A percentile compares a stretch with the other conserved stretches of the same genome.
phyloP scores from a whole-genome alignment of 2,797 vertebrate genomes.

The Manis pentadactyla region DNA sequence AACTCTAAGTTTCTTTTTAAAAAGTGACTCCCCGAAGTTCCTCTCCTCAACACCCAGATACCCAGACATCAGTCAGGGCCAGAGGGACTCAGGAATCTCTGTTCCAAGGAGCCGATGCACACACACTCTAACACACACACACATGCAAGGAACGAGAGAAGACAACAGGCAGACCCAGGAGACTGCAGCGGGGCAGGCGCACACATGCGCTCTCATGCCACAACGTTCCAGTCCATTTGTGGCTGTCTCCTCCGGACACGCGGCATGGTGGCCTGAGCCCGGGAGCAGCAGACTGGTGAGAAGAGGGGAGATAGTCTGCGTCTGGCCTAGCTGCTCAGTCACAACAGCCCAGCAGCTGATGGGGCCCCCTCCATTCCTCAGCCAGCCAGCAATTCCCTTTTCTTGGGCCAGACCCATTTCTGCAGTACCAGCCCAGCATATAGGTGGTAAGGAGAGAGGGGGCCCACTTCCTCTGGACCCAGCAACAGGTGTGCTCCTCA shows the following conservation, averaged over 20 bases:
- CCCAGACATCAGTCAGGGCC: constrained; percentile 73
- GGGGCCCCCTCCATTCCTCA: neutral
- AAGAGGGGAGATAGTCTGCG: neutral
- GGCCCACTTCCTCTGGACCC: neutral
- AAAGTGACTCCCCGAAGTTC: constrained; percentile 66
- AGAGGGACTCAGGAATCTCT: constrained; percentile 79
- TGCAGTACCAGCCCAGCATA: neutral
- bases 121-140: neutral
- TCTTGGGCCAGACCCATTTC: neutral
- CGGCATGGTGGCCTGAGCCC: constrained; percentile 26
- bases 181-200: neutral
- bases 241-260: neutral
- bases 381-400: neutral
- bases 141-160: neutral
- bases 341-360: neutral
- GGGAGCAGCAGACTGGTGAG: constrained; percentile 14
- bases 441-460: neutral
- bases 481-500: neutral
- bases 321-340: neutral
- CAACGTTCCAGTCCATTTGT: neutral
- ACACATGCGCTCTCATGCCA: neutral
- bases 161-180: neutral
- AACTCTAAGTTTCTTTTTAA: constrained; percentile 62
- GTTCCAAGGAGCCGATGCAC: constrained; percentile 46
- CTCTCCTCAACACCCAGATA: constrained; percentile 62